Conservation (phyloP, 2,113 vertebrate species). For the Chamaea fasciata region DNA sequence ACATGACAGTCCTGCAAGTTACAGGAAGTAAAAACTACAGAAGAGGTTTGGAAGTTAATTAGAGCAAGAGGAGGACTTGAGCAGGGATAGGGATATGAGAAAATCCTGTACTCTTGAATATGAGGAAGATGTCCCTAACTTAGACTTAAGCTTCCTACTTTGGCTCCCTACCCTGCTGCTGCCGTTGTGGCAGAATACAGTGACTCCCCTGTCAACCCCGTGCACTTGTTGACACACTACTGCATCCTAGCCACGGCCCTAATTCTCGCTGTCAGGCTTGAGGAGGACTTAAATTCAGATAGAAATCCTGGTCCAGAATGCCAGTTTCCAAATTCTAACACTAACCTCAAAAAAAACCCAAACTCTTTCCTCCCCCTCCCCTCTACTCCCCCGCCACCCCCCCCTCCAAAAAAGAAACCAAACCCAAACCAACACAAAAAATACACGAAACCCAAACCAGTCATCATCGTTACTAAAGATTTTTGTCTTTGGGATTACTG, state of each 20-base stretch:
- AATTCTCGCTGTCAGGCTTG: neutral
- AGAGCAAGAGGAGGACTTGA: neutral
- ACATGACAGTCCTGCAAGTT: neutral
- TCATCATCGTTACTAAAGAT: neutral
- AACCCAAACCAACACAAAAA: neutral
- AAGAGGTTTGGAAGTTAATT: neutral
- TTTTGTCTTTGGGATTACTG: neutral
- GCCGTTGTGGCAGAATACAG: neutral
- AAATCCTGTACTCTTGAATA: neutral
- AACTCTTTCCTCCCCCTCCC: no score
- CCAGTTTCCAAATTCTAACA: neutral
- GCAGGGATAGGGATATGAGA: neutral
- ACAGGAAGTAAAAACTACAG: neutral
- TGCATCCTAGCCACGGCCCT: neutral
- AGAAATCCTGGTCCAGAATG: neutral
- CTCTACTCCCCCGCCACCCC: neutral
- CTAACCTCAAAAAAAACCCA: neutral
- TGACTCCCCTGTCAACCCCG: neutral
- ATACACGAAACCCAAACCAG: neutral
- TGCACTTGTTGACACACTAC: accelerated
- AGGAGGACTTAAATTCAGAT: neutral
- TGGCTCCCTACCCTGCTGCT: neutral
- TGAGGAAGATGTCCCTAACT: neutral
- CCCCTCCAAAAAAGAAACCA: no score
- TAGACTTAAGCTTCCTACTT: neutral